Conservation (phyloP, 1,140 invertebrate species). For the Penaeus japonicus region DNA sequence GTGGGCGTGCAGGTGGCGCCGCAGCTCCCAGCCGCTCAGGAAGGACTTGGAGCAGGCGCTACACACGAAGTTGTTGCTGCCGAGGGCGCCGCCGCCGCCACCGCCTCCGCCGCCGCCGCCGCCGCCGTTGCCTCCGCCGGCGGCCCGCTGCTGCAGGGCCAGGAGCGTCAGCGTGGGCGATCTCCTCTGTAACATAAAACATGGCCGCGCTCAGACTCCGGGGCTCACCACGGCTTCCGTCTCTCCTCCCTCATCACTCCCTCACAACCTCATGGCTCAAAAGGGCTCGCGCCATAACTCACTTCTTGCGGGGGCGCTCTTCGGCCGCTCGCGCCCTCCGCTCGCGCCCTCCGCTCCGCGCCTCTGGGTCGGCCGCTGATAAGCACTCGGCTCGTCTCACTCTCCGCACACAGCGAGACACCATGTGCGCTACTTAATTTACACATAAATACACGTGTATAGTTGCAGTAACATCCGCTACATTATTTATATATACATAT, state of each 20-base stretch:
- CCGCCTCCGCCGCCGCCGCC: neutral
- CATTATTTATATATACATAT: too few relatives aligned
- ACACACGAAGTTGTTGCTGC: slow-evolving; percentile 30
- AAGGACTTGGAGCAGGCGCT: slow-evolving; percentile 52
- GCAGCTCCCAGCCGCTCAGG: slow-evolving; percentile 58
- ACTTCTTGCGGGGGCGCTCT: too few relatives aligned
- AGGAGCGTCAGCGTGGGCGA: slow-evolving; percentile 20
- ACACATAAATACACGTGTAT: too few relatives aligned
- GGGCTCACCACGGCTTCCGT: neutral
- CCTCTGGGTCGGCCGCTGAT: too few relatives aligned
- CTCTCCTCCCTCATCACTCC: neutral
- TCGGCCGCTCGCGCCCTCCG: too few relatives aligned
- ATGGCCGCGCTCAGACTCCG: slow-evolving; percentile 32
- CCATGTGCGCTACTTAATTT: too few relatives aligned
- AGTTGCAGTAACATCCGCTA: too few relatives aligned
- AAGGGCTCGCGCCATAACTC: too few relatives aligned
- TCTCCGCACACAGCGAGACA: too few relatives aligned
- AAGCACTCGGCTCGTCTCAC: too few relatives aligned
- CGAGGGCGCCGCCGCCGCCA: neutral
- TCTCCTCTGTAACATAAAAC: slow-evolving; percentile 51
- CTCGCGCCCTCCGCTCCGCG: too few relatives aligned
- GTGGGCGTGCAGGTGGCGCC: slow-evolving; percentile 63
- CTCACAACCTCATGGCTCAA: too few relatives aligned
- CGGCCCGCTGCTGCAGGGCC: neutral
- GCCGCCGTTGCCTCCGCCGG: neutral